phyloP scores from a whole-genome alignment of 53 echinoderm and acorn worm species.

The Crossaster papposus region DNA sequence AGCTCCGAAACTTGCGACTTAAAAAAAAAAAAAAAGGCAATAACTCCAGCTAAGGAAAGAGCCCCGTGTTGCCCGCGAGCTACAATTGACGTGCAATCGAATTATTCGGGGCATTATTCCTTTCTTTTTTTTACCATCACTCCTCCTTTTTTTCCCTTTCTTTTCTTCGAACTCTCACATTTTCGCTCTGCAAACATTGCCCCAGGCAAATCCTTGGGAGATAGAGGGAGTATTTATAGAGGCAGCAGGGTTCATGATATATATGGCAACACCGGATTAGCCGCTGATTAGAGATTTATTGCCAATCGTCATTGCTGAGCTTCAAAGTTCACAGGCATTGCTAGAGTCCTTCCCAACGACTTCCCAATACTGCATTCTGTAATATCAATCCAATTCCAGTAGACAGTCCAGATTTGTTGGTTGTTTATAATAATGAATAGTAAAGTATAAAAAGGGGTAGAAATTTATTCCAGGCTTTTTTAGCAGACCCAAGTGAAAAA shows the following conservation, averaged over 20 bases:
- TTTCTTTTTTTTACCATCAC: not conserved
- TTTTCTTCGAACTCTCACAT: not conserved
- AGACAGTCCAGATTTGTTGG: no score
- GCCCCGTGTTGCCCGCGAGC: conserved; percentile 6
- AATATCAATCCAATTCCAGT: not conserved
- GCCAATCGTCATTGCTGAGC: not conserved
- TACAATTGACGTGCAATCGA: conserved; percentile 22
- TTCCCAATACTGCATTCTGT: not conserved
- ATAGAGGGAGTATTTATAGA: not conserved
- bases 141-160: not conserved
- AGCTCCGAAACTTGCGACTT: conserved; percentile 3
- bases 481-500: no score
- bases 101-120: conserved; percentile 42
- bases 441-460: no score
- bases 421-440: no score
- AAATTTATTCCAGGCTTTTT: no score
- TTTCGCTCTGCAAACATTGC: conserved; percentile 6
- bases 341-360: not conserved
- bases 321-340: not conserved
- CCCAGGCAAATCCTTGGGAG: not conserved
- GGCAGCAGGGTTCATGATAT: not conserved
- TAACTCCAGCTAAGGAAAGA: conserved; percentile 18
- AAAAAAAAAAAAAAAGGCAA: conserved; percentile 10
- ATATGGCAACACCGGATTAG: not conserved
- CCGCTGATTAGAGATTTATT: not conserved